A percentile compares a stretch with the other conserved stretches of the same genome.
Conservation (phyloP, 2,888 invertebrate species). For the Cerastis leucographa region DNA sequence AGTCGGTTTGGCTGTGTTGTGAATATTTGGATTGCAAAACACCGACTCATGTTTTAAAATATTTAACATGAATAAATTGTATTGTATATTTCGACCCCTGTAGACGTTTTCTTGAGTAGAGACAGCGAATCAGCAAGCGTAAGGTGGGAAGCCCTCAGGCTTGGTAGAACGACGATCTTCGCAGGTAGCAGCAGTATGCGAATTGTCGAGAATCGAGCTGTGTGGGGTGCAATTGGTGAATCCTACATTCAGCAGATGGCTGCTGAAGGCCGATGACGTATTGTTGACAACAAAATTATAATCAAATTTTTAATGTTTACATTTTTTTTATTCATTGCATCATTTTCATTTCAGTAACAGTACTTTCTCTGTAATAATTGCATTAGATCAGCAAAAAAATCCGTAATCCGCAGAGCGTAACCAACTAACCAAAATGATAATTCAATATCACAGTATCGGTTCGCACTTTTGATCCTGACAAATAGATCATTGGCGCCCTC, state of each 20-base stretch:
- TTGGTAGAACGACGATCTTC: background rate
- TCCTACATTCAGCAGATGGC: background rate
- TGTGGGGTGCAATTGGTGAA: background rate
- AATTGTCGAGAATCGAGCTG: background rate
- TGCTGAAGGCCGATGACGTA: background rate
- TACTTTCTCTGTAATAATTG: background rate
- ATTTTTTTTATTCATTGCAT: background rate
- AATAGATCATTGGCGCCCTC: conserved; percentile 69
- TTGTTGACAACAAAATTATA: background rate
- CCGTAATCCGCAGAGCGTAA: background rate
- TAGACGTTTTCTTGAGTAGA: background rate
- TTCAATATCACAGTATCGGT: conserved; percentile 56
- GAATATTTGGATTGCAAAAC: background rate
- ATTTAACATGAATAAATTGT: background rate
- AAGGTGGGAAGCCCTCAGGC: background rate
- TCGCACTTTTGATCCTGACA: conserved; percentile 70
- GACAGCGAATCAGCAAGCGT: background rate
- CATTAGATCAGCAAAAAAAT: conserved; percentile 13
- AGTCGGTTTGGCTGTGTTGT: background rate
- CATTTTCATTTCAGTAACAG: background rate
- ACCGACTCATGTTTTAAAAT: background rate
- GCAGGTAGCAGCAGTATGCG: background rate
- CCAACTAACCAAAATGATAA: conserved; percentile 53
- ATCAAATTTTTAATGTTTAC: background rate
- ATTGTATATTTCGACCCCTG: background rate